A percentile compares a stretch with the other conserved stretches of the same genome.
Evolutionary conservation across 2,113 vertebrate species (phyloP).

Genomic region (Oryzias celebensis): DNA sequence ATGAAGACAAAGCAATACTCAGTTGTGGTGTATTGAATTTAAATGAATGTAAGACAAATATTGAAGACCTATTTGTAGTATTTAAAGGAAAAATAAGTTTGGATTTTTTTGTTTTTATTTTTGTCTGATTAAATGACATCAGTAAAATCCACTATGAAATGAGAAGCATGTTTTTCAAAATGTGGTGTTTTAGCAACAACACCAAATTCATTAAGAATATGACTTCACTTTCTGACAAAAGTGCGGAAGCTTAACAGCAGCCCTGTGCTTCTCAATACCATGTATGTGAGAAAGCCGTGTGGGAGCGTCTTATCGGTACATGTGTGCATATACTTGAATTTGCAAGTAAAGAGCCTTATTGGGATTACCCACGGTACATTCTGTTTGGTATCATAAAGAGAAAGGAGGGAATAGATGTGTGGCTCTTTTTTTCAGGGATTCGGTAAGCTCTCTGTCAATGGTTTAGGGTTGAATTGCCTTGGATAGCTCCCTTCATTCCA

Average conservation of each 20-base stretch:
- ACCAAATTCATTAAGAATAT: conserved; percentile 41
- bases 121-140: too few relatives aligned
- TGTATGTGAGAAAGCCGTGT: conserved; percentile 72
- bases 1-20: conserved; percentile 45
- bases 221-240: conserved; percentile 43
- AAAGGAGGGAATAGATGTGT: conserved; percentile 68
- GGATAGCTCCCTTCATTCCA: conserved; percentile 78
- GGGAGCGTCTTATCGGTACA: conserved; percentile 78
- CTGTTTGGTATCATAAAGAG: conserved; percentile 75
- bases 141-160: too few relatives aligned
- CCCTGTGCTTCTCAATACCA: conserved; percentile 57
- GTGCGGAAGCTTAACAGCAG: conserved; percentile 41
- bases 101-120: too few relatives aligned
- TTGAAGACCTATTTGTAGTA: conserved; percentile 32
- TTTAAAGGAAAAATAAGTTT: conserved; percentile 8
- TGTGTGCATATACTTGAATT: conserved; percentile 71
- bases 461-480: conserved; percentile 75
- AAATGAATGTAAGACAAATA: conserved; percentile 30
- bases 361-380: conserved; percentile 80
- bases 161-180: conserved; percentile 8
- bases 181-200: conserved; percentile 11
- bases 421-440: conserved; percentile 66
- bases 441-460: conserved; percentile 77
- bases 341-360: conserved; percentile 76
- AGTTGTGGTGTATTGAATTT: conserved; percentile 59